Base-by-base conservation (phyloP, 2,113 vertebrate genomes). In the Circaetus cinerascens region DNA sequence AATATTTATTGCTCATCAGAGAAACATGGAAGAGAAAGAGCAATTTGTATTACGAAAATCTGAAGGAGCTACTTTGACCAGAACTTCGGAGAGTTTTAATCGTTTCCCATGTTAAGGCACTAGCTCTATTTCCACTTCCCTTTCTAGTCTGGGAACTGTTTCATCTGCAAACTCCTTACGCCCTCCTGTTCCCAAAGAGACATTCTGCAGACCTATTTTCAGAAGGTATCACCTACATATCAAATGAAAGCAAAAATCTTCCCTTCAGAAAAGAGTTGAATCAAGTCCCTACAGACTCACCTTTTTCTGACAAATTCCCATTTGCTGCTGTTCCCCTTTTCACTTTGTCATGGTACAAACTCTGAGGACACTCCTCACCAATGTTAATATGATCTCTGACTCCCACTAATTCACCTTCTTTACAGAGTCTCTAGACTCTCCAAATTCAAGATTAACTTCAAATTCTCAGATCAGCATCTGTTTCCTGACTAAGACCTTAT, bases 381-480 rank as follows among this genome's bases (percentile, higher is more conserved):
- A 26, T 41, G 41, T 45, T 60, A 50, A 41, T 19, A 51, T 7
- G 34, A 76, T 78, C 71, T 64, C 53, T 30, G 40, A 56, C n/a
- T 93, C 57, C 15, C 26, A 55, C 10, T 62, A 83, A 64, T 51
- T 88, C 67, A 55, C 17, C 68, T 73, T n/a, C 36, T 83, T 74
- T 55, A 74, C 46, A 93, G 41, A 74, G 46, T 48, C 56, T 78
- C 45, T 45, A 88, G 43, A 68, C 62, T 90, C 57, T 69, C 62
- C 71, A 88, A 91, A 95, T 88, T 68, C 72, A 88, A 69, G 63
- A 73, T 63, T 32, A 90, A 86, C 32, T 77, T 83, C 48, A 73
- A 84, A 66, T 82, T 89, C 60, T 77, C 41, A 80, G 68, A 80
- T 93, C 90, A 88, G 75, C 88, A 94, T 81, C 80, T 93, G 72